phyloP scores from a whole-genome alignment of 1,140 invertebrate genomes.

The Brachionus paranguensis region DNA sequence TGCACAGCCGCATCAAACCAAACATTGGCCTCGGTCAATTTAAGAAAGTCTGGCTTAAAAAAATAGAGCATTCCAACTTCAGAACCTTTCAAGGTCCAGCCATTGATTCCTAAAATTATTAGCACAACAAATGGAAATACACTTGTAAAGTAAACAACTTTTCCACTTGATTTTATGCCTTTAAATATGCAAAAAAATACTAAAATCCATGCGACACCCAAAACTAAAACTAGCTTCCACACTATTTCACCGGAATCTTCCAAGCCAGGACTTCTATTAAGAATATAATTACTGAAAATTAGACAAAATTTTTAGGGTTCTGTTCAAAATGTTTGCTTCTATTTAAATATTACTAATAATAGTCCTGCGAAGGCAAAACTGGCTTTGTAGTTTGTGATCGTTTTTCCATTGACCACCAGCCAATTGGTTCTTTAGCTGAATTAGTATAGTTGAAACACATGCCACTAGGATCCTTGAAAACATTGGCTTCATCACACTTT shows the following conservation, averaged over 20 bases:
- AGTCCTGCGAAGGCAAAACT: conserved; percentile 58
- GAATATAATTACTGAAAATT: conserved; percentile 50
- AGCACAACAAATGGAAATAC: conserved; percentile 87
- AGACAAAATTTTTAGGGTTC: background rate
- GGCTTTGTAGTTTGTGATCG: conserved; percentile 16
- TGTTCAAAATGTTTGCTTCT: background rate
- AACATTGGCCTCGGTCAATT: conserved; percentile 54
- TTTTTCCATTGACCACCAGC: conserved; percentile 29
- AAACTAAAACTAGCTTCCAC: conserved; percentile 38
- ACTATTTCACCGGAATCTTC: conserved; percentile 34
- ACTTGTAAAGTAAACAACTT: conserved; percentile 83
- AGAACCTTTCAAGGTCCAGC: conserved; percentile 50
- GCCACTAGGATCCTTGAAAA: background rate
- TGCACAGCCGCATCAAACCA: conserved; percentile 81
- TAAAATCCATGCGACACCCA: conserved; percentile 40
- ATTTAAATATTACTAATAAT: conserved; percentile 10
- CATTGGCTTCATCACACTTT: background rate
- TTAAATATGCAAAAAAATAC: conserved; percentile 42
- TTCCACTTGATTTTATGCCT: conserved; percentile 55
- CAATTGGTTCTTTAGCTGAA: background rate
- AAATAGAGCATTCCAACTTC: conserved; percentile 41
- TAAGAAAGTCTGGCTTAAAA: conserved; percentile 44
- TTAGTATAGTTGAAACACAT: conserved; percentile 1
- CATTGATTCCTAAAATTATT: conserved; percentile 78
- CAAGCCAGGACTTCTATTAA: conserved; percentile 41